Evolutionary conservation across 1,140 invertebrate genomes (phyloP), one percentile per base, ranked within the genome.

Genomic region (Eupristina koningsbergeri): DNA sequence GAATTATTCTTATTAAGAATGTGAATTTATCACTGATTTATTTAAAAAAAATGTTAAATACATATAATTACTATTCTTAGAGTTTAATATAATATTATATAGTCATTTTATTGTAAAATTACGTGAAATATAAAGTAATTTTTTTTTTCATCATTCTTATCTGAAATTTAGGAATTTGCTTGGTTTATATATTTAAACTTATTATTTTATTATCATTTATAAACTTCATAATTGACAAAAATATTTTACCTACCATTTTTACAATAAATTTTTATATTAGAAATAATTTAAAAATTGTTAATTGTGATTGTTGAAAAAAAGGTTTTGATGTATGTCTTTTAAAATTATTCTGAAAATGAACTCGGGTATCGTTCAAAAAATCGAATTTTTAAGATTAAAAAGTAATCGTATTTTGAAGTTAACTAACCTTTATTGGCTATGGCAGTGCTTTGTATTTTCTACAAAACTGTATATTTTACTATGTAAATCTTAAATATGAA

Each of bases 301-400:
- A 67, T 39, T 80, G 19, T 75, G 74, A 84, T 80, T 80, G 50
- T 80, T 61, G 78, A 74, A 79, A 47, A 63, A 84, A 5, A 13
- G 61, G 50, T 69, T 45, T 36, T 13, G 31, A 64, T 19, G n/a
- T 7, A 64, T 5, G 17, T 6, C 61, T 53, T 75, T 53, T 29
- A 29, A 75, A 71, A 22, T 39, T 5, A 39, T 71, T 47, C 2
- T n/a, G 31, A 50, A 76, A 50, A 61, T 61, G 22, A n/a, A 76
- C 22, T 31, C 50, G 61, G 17, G 31, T 34, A 75, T 83, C 45
- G 17, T 50, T 82, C 13, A 80, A 45, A n/a, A 78, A 80, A 73
- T 76, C 41, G 39, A 64, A 0, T 74, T 79, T 80, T 80, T 84
- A 84, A 84, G 76, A 84, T 84, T 79, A 36, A 84, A 83, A 78